Evolutionary conservation across 2,888 invertebrate genomes (phyloP).

Genomic region (Argyresthia albistria): DNA sequence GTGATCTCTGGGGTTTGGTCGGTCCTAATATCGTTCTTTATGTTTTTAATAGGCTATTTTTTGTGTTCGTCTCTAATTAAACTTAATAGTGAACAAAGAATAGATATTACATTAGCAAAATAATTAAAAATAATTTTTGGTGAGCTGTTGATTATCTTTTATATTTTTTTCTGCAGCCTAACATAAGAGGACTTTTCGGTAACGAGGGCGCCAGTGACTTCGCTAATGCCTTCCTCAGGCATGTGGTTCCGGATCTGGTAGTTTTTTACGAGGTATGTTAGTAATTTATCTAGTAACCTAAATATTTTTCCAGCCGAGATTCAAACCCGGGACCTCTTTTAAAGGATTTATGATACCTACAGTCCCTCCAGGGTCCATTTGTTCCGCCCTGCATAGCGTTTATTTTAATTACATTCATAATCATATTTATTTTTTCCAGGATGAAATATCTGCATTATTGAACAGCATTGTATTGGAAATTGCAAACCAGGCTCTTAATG

Average conservation of each 20-base stretch:
- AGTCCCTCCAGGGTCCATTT: no score
- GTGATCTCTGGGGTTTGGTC: no score
- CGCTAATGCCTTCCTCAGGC: constrained; percentile 29
- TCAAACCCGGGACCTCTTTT: no score
- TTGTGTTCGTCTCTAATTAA: no score
- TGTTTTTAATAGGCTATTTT: no score
- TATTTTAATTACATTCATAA: no score
- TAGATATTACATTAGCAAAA: no score
- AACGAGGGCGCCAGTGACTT: constrained; percentile 30
- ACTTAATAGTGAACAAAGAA: no score
- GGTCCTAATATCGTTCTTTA: no score
- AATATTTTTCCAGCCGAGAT: background rate
- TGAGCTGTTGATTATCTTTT: background rate
- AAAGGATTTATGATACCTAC: no score
- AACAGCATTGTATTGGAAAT: background rate
- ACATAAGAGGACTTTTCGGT: constrained; percentile 37
- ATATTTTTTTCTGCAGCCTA: constrained; percentile 25
- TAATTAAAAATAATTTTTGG: no score
- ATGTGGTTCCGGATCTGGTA: constrained; percentile 35
- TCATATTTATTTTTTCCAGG: background rate
- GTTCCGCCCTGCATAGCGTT: no score
- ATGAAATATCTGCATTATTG: background rate
- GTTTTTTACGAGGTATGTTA: constrained; percentile 27
- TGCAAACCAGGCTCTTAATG: background rate
- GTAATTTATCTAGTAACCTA: background rate